Conservation (phyloP, 2,113 vertebrate genomes). For the Polypterus bichir region DNA sequence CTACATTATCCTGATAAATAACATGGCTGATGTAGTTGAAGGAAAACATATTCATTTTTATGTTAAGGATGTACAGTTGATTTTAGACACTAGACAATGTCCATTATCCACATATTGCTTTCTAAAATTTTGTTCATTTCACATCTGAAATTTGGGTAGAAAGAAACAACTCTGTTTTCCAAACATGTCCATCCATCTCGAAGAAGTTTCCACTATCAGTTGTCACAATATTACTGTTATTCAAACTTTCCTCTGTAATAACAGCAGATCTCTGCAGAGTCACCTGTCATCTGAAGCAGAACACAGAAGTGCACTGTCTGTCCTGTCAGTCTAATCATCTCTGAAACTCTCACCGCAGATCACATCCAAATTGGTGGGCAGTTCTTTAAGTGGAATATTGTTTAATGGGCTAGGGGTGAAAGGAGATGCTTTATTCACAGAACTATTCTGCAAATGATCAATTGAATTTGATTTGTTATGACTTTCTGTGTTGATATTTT, state of each 20-base stretch:
- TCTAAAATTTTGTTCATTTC: too few relatives aligned
- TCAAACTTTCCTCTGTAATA: constrained; percentile 1
- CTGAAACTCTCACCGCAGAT: constrained; percentile 1
- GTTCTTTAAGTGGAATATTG: neutral
- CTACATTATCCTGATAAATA: too few relatives aligned
- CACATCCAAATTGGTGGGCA: neutral
- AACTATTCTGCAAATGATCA: neutral
- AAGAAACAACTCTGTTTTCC: constrained; percentile 4
- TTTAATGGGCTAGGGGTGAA: neutral
- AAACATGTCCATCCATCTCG: constrained; percentile 2
- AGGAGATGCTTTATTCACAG: neutral
- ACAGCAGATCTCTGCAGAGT: neutral
- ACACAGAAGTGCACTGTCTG: neutral
- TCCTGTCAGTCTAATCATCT: neutral
- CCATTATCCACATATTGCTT: too few relatives aligned
- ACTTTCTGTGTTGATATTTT: neutral
- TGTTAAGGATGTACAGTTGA: too few relatives aligned
- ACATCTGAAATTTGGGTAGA: too few relatives aligned
- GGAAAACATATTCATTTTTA: too few relatives aligned
- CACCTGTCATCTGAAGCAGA: neutral
- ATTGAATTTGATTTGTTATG: neutral
- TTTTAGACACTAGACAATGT: too few relatives aligned
- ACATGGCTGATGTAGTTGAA: too few relatives aligned
- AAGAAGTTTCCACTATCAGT: neutral
- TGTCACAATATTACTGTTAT: constrained; percentile 5